Evolutionary conservation across 2,797 vertebrate species (phyloP).

Genomic region (Cyprinella venusta): DNA sequence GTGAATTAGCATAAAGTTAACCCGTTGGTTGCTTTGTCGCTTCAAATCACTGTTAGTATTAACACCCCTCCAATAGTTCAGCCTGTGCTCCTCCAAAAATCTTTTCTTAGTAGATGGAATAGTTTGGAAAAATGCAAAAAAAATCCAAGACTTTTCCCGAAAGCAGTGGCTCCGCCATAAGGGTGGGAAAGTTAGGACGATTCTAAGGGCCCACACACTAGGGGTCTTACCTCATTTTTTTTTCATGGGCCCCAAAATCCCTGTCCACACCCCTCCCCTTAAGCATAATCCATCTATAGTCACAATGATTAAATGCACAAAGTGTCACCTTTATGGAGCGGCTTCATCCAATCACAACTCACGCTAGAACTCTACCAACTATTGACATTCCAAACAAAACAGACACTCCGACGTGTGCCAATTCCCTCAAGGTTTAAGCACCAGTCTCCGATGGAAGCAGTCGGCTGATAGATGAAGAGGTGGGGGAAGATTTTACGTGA

Average conservation of each 20-base stretch:
- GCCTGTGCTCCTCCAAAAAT: not conserved
- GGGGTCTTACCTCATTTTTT: no score
- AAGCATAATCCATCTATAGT: conserved; percentile 31
- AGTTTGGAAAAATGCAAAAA: conserved; percentile 22
- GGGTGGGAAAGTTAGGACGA: no score
- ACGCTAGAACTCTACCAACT: not conserved
- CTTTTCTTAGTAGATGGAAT: conserved; percentile 26
- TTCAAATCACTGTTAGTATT: not conserved
- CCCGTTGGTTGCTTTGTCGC: not conserved
- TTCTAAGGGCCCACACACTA: no score
- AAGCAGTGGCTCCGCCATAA: not conserved
- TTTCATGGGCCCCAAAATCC: no score
- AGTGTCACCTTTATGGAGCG: conserved; percentile 4
- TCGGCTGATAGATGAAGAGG: not conserved
- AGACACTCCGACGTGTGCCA: not conserved
- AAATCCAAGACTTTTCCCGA: conserved; percentile 22
- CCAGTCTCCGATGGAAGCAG: conserved; percentile 1
- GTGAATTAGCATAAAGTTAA: not conserved
- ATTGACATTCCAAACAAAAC: conserved; percentile 18
- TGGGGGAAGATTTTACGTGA: conserved; percentile 8
- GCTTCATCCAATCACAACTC: conserved; percentile 11
- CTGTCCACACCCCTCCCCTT: no score
- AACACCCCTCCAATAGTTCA: conserved; percentile 25
- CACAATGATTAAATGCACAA: conserved; percentile 48
- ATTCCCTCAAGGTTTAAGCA: conserved; percentile 20